phyloP scores from a whole-genome alignment of 2,797 vertebrate genomes.

The Cossypha heuglini region DNA sequence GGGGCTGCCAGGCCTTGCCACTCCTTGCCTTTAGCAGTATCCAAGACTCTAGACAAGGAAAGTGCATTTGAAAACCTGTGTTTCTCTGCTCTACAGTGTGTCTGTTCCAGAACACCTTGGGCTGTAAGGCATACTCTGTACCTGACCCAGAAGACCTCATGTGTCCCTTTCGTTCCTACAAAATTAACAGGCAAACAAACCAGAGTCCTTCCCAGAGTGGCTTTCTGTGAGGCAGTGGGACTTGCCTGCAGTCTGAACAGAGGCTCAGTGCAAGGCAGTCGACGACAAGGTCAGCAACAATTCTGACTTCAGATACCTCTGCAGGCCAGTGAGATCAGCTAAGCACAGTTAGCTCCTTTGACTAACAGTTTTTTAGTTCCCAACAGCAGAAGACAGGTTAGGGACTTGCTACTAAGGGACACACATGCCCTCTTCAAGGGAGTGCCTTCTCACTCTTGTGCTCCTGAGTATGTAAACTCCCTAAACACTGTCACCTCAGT shows the following conservation, averaged over 20 bases:
- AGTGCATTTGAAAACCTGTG: not conserved
- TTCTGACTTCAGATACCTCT: not conserved
- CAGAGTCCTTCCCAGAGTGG: not conserved
- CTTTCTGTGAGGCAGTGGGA: not conserved
- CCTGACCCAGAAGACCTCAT: not conserved
- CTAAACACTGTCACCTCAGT: not conserved
- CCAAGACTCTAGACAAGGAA: not conserved
- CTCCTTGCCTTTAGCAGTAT: not conserved
- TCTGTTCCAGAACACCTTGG: not conserved
- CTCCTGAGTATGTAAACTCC: not conserved
- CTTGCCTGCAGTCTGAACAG: not conserved
- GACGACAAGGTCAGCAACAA: not conserved
- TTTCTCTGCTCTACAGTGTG: not conserved
- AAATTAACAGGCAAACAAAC: not conserved
- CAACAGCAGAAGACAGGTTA: not conserved
- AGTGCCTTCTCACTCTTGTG: not conserved
- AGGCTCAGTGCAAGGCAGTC: not conserved
- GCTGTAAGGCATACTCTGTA: not conserved
- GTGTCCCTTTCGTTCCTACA: not conserved
- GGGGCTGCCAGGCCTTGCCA: not conserved
- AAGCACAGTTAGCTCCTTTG: not conserved
- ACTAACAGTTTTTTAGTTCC: not conserved
- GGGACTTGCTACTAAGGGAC: not conserved
- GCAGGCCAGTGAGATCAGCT: not conserved
- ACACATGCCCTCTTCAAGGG: not conserved